Evolutionary conservation across 2,113 vertebrate genomes (phyloP), one percentile per base, ranked within the genome.

Genomic region (Corythoichthys haematopterus): DNA sequence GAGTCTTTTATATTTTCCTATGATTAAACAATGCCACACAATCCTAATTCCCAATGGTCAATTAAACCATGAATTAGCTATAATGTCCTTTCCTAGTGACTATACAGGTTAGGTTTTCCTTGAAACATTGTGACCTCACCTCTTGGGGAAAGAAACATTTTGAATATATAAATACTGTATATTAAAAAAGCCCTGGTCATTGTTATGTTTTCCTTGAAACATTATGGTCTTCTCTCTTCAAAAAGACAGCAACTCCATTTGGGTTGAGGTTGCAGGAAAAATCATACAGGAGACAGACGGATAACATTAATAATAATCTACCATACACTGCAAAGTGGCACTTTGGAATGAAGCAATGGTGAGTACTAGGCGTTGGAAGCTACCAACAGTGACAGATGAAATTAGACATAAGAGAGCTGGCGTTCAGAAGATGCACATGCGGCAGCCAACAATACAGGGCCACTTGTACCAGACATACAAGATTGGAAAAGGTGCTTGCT

Each of bases 361-460:
- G 46, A 62, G 63, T 53, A 46, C 28, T 59, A 72, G 60, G 63
- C 79, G 66, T 68, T 78, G 65, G 58, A 66, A 65, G 45, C 75
- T 78, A 75, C 66, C 78, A 76, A 81, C 78, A 81, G 79, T 86
- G 81, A 84, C 76, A 74, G 78, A 86, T 78, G 52, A 77, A 83
- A 81, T 75, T 80, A 81, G 72, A 66, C 75, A 79, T 6, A 16
- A 73, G 69, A 78, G 73, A 78, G 63, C 57, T 63, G 53, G 64
- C 68, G 60, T 74, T 70, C 63, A 68, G 40, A 71, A 64, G 47
- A 69, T 65, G 66, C 60, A 28, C 72, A 63, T 10, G 52, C 16
- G 64, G 58, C 28, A 9, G 62, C n/a, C 46, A 50, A 57, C 64
- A 77, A 65, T 64, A 75, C 56, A 68, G 69, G 69, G 65, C 64